phyloP scores from a whole-genome alignment of 2,888 invertebrate species.

The Drosophila emarginata region DNA sequence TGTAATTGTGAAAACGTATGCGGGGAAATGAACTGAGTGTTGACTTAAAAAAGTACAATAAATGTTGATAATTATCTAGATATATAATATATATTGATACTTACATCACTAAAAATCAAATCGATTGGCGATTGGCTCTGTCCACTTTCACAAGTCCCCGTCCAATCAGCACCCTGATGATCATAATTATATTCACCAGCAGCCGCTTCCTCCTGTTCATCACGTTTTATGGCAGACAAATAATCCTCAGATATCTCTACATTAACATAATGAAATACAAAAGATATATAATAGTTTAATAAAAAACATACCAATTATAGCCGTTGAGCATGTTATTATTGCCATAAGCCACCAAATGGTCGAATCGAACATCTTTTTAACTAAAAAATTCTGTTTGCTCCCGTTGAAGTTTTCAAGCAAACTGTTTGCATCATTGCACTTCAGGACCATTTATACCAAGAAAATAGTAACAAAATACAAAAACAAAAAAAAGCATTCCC shows the following conservation, averaged over 20 bases:
- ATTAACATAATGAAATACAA: background rate
- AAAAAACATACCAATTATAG: conserved; percentile 13
- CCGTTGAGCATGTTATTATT: conserved; percentile 19
- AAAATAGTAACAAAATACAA: background rate
- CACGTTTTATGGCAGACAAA: conserved; percentile 28
- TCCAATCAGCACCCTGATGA: conserved; percentile 57
- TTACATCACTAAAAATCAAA: conserved; percentile 35
- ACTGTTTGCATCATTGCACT: conserved; percentile 38
- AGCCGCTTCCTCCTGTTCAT: conserved; percentile 25
- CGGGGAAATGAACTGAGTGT: conserved; percentile 23
- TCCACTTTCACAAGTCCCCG: conserved; percentile 47
- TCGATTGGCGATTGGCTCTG: conserved; percentile 52
- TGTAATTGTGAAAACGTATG: conserved; percentile 83
- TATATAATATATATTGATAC: conserved; percentile 3
- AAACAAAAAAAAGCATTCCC: background rate
- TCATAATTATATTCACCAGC: conserved; percentile 61
- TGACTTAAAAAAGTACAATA: conserved; percentile 39
- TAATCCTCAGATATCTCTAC: conserved; percentile 40
- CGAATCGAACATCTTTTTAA: conserved; percentile 21
- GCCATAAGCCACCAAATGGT: conserved; percentile 20
- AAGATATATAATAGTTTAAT: background rate
- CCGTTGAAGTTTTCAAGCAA: conserved; percentile 29
- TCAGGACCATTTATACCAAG: conserved; percentile 50
- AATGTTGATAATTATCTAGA: too few species aligned
- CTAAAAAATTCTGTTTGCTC: conserved; percentile 18